Conservation (phyloP, 2,888 invertebrate species). For the Drepana falcataria region DNA sequence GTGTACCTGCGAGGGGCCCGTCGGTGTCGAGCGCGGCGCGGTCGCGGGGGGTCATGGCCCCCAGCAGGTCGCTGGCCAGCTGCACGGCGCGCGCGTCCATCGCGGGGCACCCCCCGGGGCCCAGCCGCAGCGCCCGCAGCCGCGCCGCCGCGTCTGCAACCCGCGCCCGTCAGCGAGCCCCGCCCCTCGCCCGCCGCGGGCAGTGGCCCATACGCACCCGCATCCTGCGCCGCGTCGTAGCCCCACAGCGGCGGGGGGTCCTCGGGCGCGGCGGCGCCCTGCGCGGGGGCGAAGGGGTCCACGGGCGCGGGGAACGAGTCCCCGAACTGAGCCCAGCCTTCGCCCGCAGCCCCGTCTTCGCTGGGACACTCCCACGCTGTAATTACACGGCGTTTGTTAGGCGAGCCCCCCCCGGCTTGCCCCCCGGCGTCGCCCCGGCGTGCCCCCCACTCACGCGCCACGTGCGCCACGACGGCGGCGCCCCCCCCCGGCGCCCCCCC, state of each 20-base stretch:
- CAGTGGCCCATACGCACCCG: background rate
- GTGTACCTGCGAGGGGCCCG: background rate
- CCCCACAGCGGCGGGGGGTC: conserved; percentile 23
- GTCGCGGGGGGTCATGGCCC: conserved; percentile 50
- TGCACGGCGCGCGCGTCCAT: conserved; percentile 26
- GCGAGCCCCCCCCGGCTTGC: background rate
- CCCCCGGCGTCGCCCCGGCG: too few species aligned
- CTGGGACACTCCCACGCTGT: conserved; percentile 39
- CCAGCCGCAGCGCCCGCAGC: conserved; percentile 10
- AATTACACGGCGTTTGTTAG: background rate
- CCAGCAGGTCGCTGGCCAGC: conserved; percentile 57
- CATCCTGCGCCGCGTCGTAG: conserved; percentile 12
- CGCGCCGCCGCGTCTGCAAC: conserved; percentile 14
- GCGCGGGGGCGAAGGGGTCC: conserved; percentile 19
- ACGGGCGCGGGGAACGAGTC: conserved; percentile 8
- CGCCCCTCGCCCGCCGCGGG: too few species aligned
- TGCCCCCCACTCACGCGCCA: conserved; percentile 23
- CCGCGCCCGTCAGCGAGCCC: background rate
- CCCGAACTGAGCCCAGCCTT: conserved; percentile 60
- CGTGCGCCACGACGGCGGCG: conserved; percentile 19
- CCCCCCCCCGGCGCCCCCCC: background rate
- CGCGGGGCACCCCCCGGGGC: conserved; percentile 15
- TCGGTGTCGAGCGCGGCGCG: background rate
- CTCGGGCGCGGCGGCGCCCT: conserved; percentile 13
- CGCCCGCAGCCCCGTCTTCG: conserved; percentile 22